Evolutionary conservation across 2,113 vertebrate species (phyloP), one percentile per base, ranked within the genome.

Genomic region (Forbesichthys agassizii): DNA sequence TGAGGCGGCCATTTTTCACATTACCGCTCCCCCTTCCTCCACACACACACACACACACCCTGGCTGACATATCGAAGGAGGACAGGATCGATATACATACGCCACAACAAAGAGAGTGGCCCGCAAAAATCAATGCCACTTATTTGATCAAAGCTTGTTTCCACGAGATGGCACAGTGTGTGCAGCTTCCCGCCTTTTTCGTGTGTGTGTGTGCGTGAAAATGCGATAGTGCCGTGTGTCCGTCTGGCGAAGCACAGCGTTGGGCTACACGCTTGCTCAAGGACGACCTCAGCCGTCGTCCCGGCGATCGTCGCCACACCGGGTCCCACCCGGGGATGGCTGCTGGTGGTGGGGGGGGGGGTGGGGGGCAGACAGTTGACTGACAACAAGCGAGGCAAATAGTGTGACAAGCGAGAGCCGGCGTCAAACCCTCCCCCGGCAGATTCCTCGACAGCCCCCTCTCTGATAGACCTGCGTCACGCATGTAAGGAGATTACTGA

Each of bases 1-100:
- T 68, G 55, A 74, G 66, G 52, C 65, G 72, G 73, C 67, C 74
- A 85, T 88, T 89, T 91, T 87, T 83, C 85, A 83, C 66, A 86
- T 89, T 88, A 81, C 68, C 53, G 76, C 84, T 74, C 83, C 78
- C 73, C 85, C 76, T 27, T 27, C 27, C 27, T 27, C 27, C 27
- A 27, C 27, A 27, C 27, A 27, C 27, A 27, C 20, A 27, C 27
- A 27, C 27, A 27, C 27, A 27, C 27, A 27, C 27, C 53, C 73
- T 7, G 64, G 74, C 84, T 79, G 77, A 75, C 83, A 74, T 53
- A 76, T 84, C 77, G 85, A 84, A 86, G 82, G 85, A 68, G 79
- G 73, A 84, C 82, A 77, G 81, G 84, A 88, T 91, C 90, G 71
- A 89, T 90, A 78, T 56, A 79, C 78, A 80, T 75, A 76, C 63